A percentile compares a stretch with the other conserved stretches of the same genome.
Conservation (phyloP, 2,113 vertebrate species). For the Gavia stellata region DNA sequence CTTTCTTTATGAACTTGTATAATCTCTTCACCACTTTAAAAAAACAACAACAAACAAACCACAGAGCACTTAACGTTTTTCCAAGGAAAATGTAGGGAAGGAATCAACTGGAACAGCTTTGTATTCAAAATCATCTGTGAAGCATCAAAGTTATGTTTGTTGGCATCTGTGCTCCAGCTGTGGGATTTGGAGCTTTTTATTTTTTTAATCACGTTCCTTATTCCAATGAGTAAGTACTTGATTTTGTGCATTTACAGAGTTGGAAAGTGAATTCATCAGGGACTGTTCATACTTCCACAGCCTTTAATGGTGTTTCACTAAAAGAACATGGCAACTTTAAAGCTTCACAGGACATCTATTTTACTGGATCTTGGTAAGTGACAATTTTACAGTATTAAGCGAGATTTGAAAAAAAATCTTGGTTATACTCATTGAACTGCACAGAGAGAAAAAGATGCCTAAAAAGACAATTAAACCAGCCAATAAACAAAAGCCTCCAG, state of each 20-base stretch:
- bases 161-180: constrained; percentile 47
- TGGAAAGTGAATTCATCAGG: background rate
- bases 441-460: background rate
- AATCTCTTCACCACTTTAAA: constrained; percentile 29
- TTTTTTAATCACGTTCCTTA: background rate
- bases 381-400: background rate
- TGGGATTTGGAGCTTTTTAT: background rate
- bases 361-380: background rate
- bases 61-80: constrained; percentile 23
- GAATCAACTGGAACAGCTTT: constrained; percentile 31
- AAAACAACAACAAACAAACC: constrained; percentile 37
- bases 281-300: background rate
- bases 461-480: background rate
- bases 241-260: background rate
- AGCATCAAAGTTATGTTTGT: background rate
- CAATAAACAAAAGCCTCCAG: background rate
- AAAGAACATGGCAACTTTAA: background rate
- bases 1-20: background rate
- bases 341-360: background rate
- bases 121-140: background rate
- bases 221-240: background rate
- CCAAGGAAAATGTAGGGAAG: constrained; percentile 27
- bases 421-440: background rate
- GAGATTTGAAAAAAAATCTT: background rate
- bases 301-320: background rate